Evolutionary conservation across 2,113 vertebrate species (phyloP).

Genomic region (Montifringilla adamsi): DNA sequence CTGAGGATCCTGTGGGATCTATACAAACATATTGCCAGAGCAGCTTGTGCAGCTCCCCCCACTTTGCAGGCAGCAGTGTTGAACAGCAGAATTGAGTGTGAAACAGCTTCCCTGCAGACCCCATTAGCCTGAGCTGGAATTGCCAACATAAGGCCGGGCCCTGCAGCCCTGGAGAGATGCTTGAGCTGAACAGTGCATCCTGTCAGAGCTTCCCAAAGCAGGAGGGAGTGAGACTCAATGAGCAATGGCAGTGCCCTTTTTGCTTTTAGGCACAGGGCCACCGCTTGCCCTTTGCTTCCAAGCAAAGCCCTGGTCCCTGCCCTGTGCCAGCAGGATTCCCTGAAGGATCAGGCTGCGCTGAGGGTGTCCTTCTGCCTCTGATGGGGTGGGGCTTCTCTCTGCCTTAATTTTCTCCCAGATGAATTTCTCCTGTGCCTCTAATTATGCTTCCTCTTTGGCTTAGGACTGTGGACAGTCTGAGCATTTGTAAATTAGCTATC

Average conservation of each 20-base stretch:
- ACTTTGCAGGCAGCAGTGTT: background rate
- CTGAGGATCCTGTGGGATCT: conserved; percentile 19
- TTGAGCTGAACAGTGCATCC: background rate
- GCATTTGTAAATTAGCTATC: conserved; percentile 51
- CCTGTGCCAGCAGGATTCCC: background rate
- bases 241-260: background rate
- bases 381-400: background rate
- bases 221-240: background rate
- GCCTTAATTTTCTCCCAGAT: conserved; percentile 52
- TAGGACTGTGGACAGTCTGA: conserved; percentile 12
- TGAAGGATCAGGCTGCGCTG: background rate
- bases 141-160: background rate
- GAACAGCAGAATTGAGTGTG: background rate
- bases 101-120: conserved; percentile 38
- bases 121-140: conserved; percentile 31
- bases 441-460: conserved; percentile 53
- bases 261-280: background rate
- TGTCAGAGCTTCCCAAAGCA: background rate
- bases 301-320: background rate
- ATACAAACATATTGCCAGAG: conserved; percentile 3
- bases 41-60: conserved; percentile 37
- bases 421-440: conserved; percentile 37
- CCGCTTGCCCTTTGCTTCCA: background rate
- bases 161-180: background rate
- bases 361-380: conserved; percentile 12